Conservation (phyloP, 2,888 invertebrate species). For the Diarsia mendica region DNA sequence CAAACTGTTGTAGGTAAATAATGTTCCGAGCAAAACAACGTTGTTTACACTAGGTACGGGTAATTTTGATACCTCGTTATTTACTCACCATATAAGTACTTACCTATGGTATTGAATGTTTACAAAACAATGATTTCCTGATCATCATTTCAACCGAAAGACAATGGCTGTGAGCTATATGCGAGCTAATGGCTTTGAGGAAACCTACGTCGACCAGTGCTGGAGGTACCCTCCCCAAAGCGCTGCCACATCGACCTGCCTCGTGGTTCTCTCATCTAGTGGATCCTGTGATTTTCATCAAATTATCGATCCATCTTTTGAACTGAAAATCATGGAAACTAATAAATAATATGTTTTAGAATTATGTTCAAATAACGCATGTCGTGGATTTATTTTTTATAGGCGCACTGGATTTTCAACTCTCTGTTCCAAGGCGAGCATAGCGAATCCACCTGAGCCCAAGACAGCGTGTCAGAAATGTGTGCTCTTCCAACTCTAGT, state of each 20-base stretch:
- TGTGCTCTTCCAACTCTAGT: neutral
- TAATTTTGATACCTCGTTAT: neutral
- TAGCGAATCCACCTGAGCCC: neutral
- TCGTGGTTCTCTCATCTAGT: neutral
- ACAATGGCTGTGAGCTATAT: neutral
- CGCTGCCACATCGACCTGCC: neutral
- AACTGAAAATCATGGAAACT: no score
- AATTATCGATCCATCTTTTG: neutral
- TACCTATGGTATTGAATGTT: neutral
- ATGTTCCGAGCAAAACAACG: neutral
- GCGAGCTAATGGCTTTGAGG: no score
- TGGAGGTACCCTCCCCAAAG: neutral
- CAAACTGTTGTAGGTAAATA: constrained; percentile 5
- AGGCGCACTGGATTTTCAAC: neutral
- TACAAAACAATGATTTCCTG: neutral
- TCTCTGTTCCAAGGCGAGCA: neutral
- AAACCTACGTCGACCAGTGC: neutral
- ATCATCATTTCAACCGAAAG: neutral
- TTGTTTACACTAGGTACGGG: constrained; percentile 2
- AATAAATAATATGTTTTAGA: no score
- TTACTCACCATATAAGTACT: neutral
- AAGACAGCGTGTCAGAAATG: neutral
- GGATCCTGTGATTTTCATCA: neutral
- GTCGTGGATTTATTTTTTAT: neutral
- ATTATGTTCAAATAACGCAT: no score